Evolutionary conservation across 2,797 vertebrate species (phyloP), one percentile per base, ranked within the genome.

Genomic region (Acridotheres tristis): DNA sequence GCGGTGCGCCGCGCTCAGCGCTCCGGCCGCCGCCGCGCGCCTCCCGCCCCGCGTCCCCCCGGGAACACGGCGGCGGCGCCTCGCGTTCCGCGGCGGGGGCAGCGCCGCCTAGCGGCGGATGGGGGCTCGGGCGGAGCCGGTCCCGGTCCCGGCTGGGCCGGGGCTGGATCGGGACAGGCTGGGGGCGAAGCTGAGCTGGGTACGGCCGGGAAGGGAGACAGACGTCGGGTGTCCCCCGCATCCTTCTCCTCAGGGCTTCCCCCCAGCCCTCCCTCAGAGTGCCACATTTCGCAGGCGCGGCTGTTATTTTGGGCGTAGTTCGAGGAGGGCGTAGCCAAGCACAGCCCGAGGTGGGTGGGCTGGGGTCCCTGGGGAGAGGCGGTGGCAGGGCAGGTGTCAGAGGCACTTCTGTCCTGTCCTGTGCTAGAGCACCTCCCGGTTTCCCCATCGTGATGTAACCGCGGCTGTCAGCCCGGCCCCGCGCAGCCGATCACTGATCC

Each of bases 221-320:
- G 13, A 1, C 14, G 8, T 0, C 13, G 11, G 25, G 4, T 14
- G 5, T 0, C 2, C 5, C 6, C 4, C 13, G 4, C 27, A 1
- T n/a, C 4, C 21, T 27, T 38, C 21, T 25, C 13, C 8, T 59
- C 29, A 5, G 36, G 27, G 10, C 12, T 4, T 5, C 23, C 3
- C 13, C 13, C 7, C 22, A 45, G 32, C 32, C 9, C 4, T 26
- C 7, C 16, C 3, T 23, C n/a, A 0, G 2, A 13, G 19, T 5
- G 40, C 21, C 30, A 0, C 62, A 7, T 22, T 10, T 40, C 15
- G 7, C 47, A 5, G 65, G 34, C 12, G 2, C 9, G 51, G 7
- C 38, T 25, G 12, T 1, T 3, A 6, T 15, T 34, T 26, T 16
- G 34, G 54, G 40, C 21, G 0, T 1, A 8, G 14, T 1, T 16